phyloP scores from a whole-genome alignment of 2,888 invertebrate species.

The Ephialtes manifestator region DNA sequence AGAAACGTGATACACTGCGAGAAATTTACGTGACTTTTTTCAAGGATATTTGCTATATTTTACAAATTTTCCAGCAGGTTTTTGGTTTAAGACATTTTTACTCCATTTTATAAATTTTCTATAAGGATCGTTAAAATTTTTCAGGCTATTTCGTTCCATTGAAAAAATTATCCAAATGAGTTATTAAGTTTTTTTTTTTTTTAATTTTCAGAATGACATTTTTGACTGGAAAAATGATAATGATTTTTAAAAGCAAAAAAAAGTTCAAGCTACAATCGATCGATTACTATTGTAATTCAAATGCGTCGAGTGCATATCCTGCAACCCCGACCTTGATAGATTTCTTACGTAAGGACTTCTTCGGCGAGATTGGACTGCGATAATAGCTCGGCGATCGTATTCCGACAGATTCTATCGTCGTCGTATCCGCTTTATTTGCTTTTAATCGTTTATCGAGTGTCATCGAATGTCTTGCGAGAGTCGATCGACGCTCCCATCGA shows the following conservation, averaged over 20 bases:
- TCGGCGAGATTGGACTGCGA: constrained; percentile 15
- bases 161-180: too few species aligned
- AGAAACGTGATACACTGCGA: too few species aligned
- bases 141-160: too few species aligned
- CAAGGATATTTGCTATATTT: too few species aligned
- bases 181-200: too few species aligned
- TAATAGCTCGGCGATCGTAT: constrained; percentile 35
- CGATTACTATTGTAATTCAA: not conserved
- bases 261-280: not conserved
- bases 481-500: constrained; percentile 44
- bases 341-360: constrained; percentile 16
- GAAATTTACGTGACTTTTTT: too few species aligned
- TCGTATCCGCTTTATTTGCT: constrained; percentile 61
- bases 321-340: constrained; percentile 13
- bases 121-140: too few species aligned
- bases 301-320: not conserved
- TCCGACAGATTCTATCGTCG: constrained; percentile 44
- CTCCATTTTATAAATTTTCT: too few species aligned
- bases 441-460: constrained; percentile 30
- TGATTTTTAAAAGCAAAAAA: not conserved
- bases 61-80: too few species aligned
- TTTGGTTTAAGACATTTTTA: too few species aligned
- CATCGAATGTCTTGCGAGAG: constrained; percentile 15
- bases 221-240: too few species aligned
- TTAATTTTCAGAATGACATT: too few species aligned